Evolutionary conservation across 64 coral and sea anemone species (phyloP).

Genomic region (Pocillopora verrucosa): DNA sequence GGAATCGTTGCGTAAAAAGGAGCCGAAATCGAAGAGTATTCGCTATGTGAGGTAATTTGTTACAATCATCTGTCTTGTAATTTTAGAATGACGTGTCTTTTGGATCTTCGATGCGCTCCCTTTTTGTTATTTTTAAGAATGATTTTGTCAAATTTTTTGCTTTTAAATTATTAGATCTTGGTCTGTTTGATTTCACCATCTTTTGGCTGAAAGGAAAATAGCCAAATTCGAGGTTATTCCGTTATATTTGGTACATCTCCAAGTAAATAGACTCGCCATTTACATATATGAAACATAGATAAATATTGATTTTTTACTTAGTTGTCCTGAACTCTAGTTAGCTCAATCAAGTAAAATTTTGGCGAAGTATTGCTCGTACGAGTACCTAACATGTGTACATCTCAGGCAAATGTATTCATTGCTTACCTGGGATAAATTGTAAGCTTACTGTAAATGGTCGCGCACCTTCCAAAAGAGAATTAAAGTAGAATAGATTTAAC

Average conservation of each 20-base stretch:
- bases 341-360: background rate
- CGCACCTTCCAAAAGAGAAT: too few species aligned
- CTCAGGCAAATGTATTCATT: too few species aligned
- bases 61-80: background rate
- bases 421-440: too few species aligned
- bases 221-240: background rate
- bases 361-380: too few species aligned
- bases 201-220: background rate
- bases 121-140: background rate
- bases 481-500: too few species aligned
- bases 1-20: constrained; percentile 51
- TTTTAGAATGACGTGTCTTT: constrained; percentile 19
- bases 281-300: background rate
- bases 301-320: background rate
- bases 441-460: too few species aligned
- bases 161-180: background rate
- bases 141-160: background rate
- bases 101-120: background rate
- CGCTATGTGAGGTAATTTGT: constrained; percentile 71
- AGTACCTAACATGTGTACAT: too few species aligned
- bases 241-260: background rate
- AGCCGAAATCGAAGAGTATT: constrained; percentile 80
- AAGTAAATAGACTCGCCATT: background rate
- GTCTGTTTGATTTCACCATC: background rate
- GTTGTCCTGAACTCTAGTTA: background rate